A percentile compares a stretch with the other conserved stretches of the same genome.
phyloP scores from a whole-genome alignment of 2,113 vertebrate genomes.

The Mormyrus iriodes region DNA sequence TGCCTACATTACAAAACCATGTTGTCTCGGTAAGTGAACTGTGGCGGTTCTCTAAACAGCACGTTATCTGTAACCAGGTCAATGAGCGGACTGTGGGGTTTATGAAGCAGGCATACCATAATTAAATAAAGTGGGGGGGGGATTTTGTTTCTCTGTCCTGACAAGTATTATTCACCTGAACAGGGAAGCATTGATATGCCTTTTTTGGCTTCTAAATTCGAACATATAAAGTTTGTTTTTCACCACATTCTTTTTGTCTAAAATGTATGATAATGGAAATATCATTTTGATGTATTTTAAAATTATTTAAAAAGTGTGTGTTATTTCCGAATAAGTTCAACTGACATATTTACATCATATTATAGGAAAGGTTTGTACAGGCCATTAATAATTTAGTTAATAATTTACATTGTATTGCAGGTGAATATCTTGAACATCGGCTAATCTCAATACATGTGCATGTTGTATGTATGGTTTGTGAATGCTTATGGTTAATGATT shows the following conservation, averaged over 20 bases:
- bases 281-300: not conserved
- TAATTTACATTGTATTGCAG: not conserved
- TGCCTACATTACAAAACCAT: conserved; percentile 44
- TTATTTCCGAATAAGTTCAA: not conserved
- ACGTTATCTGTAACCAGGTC: conserved; percentile 6
- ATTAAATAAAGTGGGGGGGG: not conserved
- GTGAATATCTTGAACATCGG: not conserved
- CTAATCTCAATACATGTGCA: not conserved
- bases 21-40: conserved; percentile 46
- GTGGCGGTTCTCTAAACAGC: not conserved
- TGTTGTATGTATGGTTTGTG: not conserved
- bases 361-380: not conserved
- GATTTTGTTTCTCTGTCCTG: not conserved
- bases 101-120: not conserved
- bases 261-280: not conserved
- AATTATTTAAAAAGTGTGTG: not conserved
- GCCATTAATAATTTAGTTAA: not conserved
- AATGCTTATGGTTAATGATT: not conserved
- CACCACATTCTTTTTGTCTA: not conserved
- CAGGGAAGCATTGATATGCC: not conserved
- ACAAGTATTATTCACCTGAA: not conserved
- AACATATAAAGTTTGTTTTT: not conserved
- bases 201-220: not conserved
- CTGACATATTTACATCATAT: not conserved
- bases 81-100: not conserved